phyloP scores from a whole-genome alignment of 1,140 invertebrate species.

The Littorina saxatilis region DNA sequence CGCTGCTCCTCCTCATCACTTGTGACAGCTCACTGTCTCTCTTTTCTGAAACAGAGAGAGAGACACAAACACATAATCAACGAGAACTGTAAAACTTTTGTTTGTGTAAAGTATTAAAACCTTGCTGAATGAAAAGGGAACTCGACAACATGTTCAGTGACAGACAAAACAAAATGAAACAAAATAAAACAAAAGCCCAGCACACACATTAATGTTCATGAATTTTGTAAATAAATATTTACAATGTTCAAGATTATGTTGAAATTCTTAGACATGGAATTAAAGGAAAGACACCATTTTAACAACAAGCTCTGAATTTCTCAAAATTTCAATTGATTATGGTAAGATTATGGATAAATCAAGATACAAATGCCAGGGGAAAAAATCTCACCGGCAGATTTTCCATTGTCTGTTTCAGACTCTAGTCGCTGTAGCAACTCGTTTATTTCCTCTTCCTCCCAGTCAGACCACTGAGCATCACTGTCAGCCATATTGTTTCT shows the following conservation, averaged over 20 bases:
- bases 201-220: neutral
- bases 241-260: neutral
- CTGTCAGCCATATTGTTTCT: neutral
- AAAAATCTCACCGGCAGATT: neutral
- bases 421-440: neutral
- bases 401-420: neutral
- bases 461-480: conserved; percentile 2
- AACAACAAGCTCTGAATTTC: neutral
- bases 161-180: neutral
- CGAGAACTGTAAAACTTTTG: neutral
- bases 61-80: neutral
- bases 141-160: no score
- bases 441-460: conserved; percentile 7
- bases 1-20: neutral
- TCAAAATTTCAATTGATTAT: neutral
- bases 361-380: neutral
- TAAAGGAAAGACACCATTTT: neutral
- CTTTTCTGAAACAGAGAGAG: neutral
- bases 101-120: neutral
- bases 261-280: neutral
- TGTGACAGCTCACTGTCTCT: neutral
- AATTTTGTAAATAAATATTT: neutral
- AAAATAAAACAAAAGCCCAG: neutral
- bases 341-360: no score
- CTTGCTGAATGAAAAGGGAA: no score